Conservation (phyloP, 1,140 invertebrate species). For the Drosophila funebris region DNA sequence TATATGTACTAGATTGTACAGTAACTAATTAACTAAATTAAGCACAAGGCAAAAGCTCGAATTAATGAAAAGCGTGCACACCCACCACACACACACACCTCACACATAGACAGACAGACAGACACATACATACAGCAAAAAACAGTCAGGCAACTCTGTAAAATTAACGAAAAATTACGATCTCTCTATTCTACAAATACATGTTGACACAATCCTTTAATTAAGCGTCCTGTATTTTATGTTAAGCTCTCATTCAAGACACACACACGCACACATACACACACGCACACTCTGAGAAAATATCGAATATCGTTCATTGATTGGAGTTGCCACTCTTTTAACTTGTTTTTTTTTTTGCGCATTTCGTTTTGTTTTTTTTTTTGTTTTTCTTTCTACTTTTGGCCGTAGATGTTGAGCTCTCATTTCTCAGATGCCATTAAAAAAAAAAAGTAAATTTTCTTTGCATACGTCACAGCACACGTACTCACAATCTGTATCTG, state of each 20-base stretch:
- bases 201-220: not conserved
- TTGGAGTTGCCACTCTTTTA: slow-evolving; percentile 2
- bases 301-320: not conserved
- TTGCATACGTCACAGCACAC: not conserved
- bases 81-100: not conserved
- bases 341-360: not conserved
- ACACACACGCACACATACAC: not conserved
- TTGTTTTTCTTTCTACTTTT: not conserved
- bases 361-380: not conserved
- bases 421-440: not conserved
- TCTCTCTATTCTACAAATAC: not conserved
- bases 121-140: slow-evolving; percentile 24
- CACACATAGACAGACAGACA: slow-evolving; percentile 5
- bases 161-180: not conserved
- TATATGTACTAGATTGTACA: slow-evolving; percentile 62
- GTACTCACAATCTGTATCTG: not conserved
- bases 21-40: slow-evolving; percentile 39
- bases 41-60: slow-evolving; percentile 9
- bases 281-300: too few relatives aligned
- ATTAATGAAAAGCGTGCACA: slow-evolving; percentile 5
- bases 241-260: not conserved
- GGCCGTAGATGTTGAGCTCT: not conserved
- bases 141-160: slow-evolving; percentile 11
- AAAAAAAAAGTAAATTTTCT: too few relatives aligned
- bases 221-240: slow-evolving; percentile 6